Evolutionary conservation across 92 coral and sea anemone genomes (phyloP).

Genomic region (Palythoa grandis): DNA sequence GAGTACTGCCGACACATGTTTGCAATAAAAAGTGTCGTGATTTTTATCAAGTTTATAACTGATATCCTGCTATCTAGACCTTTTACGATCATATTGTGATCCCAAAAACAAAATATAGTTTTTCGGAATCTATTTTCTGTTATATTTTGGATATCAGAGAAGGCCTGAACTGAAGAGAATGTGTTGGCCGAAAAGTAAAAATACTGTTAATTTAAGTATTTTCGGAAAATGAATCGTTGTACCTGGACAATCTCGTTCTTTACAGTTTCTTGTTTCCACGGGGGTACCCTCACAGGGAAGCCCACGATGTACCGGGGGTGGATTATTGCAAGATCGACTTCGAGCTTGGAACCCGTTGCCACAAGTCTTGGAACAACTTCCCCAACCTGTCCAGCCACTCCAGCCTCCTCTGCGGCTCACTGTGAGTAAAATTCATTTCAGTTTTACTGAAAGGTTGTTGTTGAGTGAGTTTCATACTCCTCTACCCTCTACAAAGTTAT

Average conservation of each 20-base stretch:
- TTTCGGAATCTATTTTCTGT: no score
- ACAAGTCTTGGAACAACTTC: neutral
- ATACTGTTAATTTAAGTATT: neutral
- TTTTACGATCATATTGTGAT: no score
- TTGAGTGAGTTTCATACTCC: neutral
- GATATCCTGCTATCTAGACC: no score
- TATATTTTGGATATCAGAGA: no score
- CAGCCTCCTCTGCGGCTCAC: neutral
- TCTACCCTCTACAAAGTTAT: no score
- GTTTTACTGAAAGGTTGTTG: neutral
- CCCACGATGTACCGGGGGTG: neutral
- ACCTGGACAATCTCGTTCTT: neutral
- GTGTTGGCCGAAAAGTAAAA: neutral
- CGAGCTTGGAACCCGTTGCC: conserved; percentile 16
- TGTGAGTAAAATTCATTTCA: neutral
- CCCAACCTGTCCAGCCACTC: neutral
- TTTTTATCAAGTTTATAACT: no score
- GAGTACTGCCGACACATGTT: no score
- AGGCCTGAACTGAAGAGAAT: neutral
- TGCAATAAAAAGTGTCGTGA: no score
- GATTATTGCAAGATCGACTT: neutral
- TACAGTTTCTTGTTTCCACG: conserved; percentile 3
- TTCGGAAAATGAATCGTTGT: neutral
- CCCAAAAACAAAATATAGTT: no score
- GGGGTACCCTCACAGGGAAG: neutral